Evolutionary conservation across 1,140 invertebrate genomes (phyloP), one percentile per base, ranked within the genome.

Genomic region (Drosophila navojoa): DNA sequence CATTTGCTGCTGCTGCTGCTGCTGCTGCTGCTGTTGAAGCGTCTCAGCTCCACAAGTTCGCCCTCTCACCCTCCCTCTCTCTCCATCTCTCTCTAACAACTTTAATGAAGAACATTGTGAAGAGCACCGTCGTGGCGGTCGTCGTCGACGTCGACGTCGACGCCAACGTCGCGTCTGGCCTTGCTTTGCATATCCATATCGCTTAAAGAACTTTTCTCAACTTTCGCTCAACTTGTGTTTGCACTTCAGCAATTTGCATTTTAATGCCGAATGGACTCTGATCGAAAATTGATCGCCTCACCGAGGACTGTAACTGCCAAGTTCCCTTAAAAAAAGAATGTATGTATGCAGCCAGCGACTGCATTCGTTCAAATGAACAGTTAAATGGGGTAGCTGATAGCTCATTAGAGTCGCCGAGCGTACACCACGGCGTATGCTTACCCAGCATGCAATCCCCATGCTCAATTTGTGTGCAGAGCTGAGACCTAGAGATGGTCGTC

Each of bases 171-270:
- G 32, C 42, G 32, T 16, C 38, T 22, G 19, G 16, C 47, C 32
- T 55, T 54, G 50, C 52, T 32, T 40, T 58, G 47, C 59, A 67
- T 74, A 62, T 75, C 47, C 76, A 70, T 76, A 76, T 54, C 59
- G 42, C 45, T 42, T 45, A 50, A 64, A 49, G n/a, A 50, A 68
- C 10, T 54, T 59, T 13, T 5, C 44, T n/a, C 19, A 62, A 52
- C 19, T 62, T 62, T 77, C 59, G 29, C 50, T 47, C 52, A 50
- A 68, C 53, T 68, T 74, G 61, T 54, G 35, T 73, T 84, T 77
- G 72, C 76, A 79, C 76, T 80, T 52, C 53, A 73, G 62, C 70
- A 62, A 79, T 74, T 84, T 77, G 77, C 62, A 71, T 79, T 75
- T 77, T 68, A 74, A 71, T 68, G 45, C 60, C 69, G 70, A 67